phyloP scores from a whole-genome alignment of 2,888 invertebrate genomes.

The Caenorhabditis sp. region DNA sequence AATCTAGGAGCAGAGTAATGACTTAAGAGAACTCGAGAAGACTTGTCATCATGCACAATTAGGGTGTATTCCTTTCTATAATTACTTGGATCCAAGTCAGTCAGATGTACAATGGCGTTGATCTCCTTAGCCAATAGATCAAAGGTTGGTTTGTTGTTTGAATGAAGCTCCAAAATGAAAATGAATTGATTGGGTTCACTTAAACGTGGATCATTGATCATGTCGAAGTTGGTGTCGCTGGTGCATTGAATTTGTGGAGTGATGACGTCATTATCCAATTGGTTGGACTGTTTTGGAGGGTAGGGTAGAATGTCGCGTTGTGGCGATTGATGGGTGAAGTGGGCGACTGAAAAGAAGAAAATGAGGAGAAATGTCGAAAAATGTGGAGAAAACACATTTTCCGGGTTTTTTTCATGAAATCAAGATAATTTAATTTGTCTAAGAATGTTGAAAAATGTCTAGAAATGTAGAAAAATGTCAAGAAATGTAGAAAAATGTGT shows the following conservation, averaged over 20 bases:
- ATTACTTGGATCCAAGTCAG: conserved; percentile 4
- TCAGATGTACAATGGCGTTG: conserved; percentile 5
- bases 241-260: background rate
- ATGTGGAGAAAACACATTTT: no score
- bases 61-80: conserved; percentile 25
- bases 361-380: no score
- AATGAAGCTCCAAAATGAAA: conserved; percentile 30
- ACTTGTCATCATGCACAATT: conserved; percentile 19
- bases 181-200: conserved; percentile 18
- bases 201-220: conserved; percentile 25
- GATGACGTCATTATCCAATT: background rate
- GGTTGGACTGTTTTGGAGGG: background rate
- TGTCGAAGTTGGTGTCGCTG: conserved; percentile 10
- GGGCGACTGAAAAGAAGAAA: conserved; percentile 13
- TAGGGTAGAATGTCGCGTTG: conserved; percentile 6
- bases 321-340: conserved; percentile 12
- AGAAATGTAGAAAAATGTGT: no score
- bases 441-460: no score
- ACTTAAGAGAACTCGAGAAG: conserved; percentile 21
- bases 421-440: no score
- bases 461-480: no score
- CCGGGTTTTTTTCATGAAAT: no score
- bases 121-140: conserved; percentile 19
- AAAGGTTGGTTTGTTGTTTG: conserved; percentile 11
- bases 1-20: conserved; percentile 15